Base-by-base conservation (phyloP, 2,888 invertebrate genomes). In the Dicranocentrus wangi region DNA sequence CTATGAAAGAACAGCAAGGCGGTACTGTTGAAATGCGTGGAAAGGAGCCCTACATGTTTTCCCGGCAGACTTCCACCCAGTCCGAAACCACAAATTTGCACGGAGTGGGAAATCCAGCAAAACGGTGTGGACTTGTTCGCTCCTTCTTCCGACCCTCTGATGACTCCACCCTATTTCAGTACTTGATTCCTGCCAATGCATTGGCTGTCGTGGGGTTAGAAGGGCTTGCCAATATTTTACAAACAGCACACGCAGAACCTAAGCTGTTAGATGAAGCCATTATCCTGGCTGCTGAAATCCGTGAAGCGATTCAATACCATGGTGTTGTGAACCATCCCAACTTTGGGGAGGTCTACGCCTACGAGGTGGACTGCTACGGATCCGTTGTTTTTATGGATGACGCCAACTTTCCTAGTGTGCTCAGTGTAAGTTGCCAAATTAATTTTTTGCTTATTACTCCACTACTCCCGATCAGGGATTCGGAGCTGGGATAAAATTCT, bases 121-220 rank as follows among this genome's bases (percentile, higher is more conserved):
- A 81, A 27, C 61, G 84, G 23, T 85, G 85, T 55, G 85, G 85
- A 19, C 73, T 85, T 1, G 82, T 85, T 42, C 75, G 85, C n/a
- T 85, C 84, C 8, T 85, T 85, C 60, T 85, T 85, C 72, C 39
- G 85, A 5, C 85, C 85, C 21, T 85, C 85, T 21, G 85, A 85
- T 78, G 84, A 85, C 63, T 80, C 85, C 8, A 85, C 84, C 0
- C 70, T 84, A 43, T 82, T 84, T 39, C 85, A 84, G 53, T 85
- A 84, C 53, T 39, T 85, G 5, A 83, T 85, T 42, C 85, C 85
- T 1, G 80, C 85, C 7, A 85, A 85, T 70, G 84, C 84, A 2
- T 81, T 85, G 73, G 83, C 84, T 3, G 82, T 85, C 1, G 71
- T 82, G 0, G 84, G 84, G 21, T 60, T 85, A 28, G 81, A 84